Conservation (phyloP, 2,113 vertebrate genomes). For the Gymnocephalus cernua region DNA sequence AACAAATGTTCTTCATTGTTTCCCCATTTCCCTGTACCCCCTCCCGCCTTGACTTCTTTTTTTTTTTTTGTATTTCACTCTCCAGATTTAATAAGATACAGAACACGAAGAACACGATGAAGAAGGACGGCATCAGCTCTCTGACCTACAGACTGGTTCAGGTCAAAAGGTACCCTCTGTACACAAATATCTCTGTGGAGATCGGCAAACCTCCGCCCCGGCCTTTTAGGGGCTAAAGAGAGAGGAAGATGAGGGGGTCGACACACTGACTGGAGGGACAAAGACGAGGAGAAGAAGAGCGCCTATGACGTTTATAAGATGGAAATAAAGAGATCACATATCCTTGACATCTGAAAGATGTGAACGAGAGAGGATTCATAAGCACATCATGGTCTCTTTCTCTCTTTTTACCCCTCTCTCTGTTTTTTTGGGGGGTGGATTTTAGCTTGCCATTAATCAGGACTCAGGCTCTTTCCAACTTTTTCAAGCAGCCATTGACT, state of each 20-base stretch:
- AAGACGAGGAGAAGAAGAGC: slow-evolving; percentile 15
- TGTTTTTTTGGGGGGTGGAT: background rate
- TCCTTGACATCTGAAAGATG: slow-evolving; percentile 20
- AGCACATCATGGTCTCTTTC: slow-evolving; percentile 56
- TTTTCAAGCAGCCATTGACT: slow-evolving; percentile 50
- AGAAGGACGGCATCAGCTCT: slow-evolving; percentile 94
- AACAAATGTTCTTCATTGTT: background rate
- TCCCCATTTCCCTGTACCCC: background rate
- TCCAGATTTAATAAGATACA: slow-evolving; percentile 98
- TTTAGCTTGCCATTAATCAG: slow-evolving; percentile 48
- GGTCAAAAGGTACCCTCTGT: slow-evolving; percentile 90
- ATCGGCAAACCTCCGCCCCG: slow-evolving; percentile 93
- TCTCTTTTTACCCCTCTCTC: slow-evolving; percentile 9
- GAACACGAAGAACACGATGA: slow-evolving; percentile 99
- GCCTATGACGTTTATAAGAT: background rate
- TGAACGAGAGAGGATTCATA: slow-evolving; percentile 9
- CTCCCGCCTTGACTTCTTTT: background rate
- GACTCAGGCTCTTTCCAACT: slow-evolving; percentile 44
- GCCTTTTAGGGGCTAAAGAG: slow-evolving; percentile 88
- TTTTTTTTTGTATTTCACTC: slow-evolving; percentile 2
- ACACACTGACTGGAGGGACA: background rate
- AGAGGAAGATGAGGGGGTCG: background rate
- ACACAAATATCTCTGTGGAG: slow-evolving; percentile 98
- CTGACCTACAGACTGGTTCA: slow-evolving; percentile 93
- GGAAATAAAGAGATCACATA: background rate